Conservation (phyloP, 2,888 invertebrate genomes). For the Argyresthia albistria region DNA sequence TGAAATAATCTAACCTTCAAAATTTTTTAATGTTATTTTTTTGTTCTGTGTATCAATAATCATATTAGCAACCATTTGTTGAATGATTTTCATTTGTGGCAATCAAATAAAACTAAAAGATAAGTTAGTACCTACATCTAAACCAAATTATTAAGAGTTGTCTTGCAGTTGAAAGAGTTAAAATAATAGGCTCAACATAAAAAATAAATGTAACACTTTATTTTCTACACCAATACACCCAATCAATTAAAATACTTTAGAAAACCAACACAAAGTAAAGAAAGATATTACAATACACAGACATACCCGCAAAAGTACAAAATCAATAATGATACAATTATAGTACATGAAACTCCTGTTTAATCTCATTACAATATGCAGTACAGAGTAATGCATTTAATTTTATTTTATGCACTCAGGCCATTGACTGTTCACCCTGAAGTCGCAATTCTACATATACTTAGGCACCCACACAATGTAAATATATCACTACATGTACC, state of each 20-base stretch:
- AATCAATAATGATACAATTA: neutral
- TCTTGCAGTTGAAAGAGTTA: too few relatives aligned
- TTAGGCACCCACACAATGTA: conserved; percentile 8
- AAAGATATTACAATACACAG: neutral
- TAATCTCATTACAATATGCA: conserved; percentile 2
- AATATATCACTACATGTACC: conserved; percentile 9
- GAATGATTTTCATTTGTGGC: neutral
- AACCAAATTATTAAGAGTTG: too few relatives aligned
- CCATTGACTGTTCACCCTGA: conserved; percentile 14
- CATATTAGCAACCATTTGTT: too few relatives aligned
- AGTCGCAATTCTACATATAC: neutral
- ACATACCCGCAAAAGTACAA: neutral
- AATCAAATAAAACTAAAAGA: neutral
- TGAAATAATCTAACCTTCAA: too few relatives aligned
- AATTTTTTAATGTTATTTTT: too few relatives aligned
- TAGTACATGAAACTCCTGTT: neutral
- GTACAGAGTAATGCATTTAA: neutral
- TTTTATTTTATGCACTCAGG: conserved; percentile 10
- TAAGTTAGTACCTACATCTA: too few relatives aligned
- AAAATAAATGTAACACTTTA: too few relatives aligned
- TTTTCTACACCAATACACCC: too few relatives aligned
- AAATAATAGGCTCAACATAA: too few relatives aligned
- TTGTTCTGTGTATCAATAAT: too few relatives aligned
- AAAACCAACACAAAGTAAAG: neutral
- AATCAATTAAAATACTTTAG: too few relatives aligned